A percentile compares a stretch with the other conserved stretches of the same genome.
phyloP scores from a whole-genome alignment of 2,888 invertebrate genomes.

The Slavum lentiscoides region DNA sequence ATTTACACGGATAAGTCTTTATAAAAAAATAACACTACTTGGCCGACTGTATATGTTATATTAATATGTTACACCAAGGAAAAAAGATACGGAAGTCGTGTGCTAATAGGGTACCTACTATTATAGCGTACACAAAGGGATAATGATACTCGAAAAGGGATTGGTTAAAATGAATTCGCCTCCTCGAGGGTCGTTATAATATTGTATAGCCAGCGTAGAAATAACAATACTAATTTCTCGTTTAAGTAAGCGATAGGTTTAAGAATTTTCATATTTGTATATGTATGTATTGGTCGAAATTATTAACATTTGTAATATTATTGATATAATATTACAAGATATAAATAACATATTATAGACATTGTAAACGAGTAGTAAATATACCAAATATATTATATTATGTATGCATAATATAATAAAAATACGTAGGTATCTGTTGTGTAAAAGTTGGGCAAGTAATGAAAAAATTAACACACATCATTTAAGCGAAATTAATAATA shows the following conservation, averaged over 20 bases:
- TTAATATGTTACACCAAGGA: not conserved
- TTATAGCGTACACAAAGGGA: not conserved
- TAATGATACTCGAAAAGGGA: slow-evolving; percentile 32
- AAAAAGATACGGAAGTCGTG: slow-evolving; percentile 28
- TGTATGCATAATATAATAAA: too few relatives aligned
- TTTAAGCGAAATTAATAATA: too few relatives aligned
- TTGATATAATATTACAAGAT: too few relatives aligned
- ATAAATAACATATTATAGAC: too few relatives aligned
- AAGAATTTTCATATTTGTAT: not conserved
- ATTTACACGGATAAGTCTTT: slow-evolving; percentile 2
- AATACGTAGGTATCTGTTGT: too few relatives aligned
- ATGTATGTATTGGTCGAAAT: not conserved
- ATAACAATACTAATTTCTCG: slow-evolving; percentile 4
- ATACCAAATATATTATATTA: too few relatives aligned
- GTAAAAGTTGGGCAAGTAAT: too few relatives aligned
- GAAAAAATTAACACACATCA: too few relatives aligned
- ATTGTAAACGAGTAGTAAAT: too few relatives aligned
- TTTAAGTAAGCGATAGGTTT: not conserved
- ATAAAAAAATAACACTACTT: slow-evolving; percentile 23
- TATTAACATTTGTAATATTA: too few relatives aligned
- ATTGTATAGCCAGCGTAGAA: not conserved
- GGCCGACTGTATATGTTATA: slow-evolving; percentile 22
- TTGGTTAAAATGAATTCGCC: slow-evolving; percentile 35
- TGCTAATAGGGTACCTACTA: slow-evolving; percentile 16
- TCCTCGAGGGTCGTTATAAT: slow-evolving; percentile 4